Base-by-base conservation (phyloP, 2,888 invertebrate genomes). In the Oeneis ivallda region DNA sequence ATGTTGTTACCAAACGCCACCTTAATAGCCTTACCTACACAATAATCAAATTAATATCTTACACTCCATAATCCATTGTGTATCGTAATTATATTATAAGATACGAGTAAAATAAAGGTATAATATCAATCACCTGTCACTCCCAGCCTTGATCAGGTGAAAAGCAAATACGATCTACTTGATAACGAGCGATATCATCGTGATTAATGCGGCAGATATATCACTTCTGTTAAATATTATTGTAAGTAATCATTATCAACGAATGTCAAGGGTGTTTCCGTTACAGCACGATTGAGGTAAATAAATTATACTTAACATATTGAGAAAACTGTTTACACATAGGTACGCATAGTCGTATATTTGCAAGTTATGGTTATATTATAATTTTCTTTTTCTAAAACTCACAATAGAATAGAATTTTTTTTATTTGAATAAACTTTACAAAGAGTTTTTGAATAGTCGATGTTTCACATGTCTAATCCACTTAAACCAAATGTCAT, bases 121-220 rank as follows among this genome's bases (percentile, higher is more conserved):
- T 19, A 39, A 39, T 68, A 70, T 70, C 66, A 68, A 69, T 70
- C 69, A 70, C n/a, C 39, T 63, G 70, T 70, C 70, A 62, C 19
- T 17, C 3, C 6, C 54, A 52, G 47, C 68, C 70, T 66, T 66
- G 68, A 41, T 52, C 52, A 52, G 63, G 69, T 70, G 69, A 65
- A 65, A 68, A 70, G 70, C 64, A 63, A 66, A 68, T 64, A 66
- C 15, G 68, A 68, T 70, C 37, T 19, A 17, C 13, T 19, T 58
- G 63, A 68, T 63, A 60, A 57, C 45, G 47, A 34, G 50, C 61
- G 66, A 61, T 57, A 63, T 68, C 68, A 52, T 19, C 17, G 17
- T 66, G 61, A 66, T 64, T 59, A 41, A 54, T 62, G 17, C 26
- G 45, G 17, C 34, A 26, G 58, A 43, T 47, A 17, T 56, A 67